phyloP scores from a whole-genome alignment of 2,888 invertebrate species.

The Hydroisotoma schaefferi region DNA sequence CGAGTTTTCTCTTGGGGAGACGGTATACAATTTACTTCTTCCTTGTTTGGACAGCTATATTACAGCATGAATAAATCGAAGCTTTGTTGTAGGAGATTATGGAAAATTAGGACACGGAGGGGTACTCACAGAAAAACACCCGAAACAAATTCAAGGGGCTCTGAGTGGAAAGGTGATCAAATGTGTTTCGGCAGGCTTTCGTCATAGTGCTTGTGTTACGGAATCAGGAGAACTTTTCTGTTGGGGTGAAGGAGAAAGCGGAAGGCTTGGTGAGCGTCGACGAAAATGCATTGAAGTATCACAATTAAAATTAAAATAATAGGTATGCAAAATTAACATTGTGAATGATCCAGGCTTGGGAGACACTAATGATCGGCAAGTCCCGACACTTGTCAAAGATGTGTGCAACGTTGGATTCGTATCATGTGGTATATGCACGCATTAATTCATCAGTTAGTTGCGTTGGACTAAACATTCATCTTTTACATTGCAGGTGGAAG shows the following conservation, averaged over 20 bases:
- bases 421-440: constrained; percentile 55
- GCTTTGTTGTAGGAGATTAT: constrained; percentile 56
- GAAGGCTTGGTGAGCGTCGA: constrained; percentile 14
- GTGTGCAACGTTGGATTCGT: constrained; percentile 60
- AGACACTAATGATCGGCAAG: constrained; percentile 59
- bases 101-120: constrained; percentile 60
- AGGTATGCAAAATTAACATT: too few species aligned
- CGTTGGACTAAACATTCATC: neutral
- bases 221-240: constrained; percentile 59
- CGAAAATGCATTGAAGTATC: neutral
- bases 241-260: constrained; percentile 60
- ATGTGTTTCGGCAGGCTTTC: constrained; percentile 58
- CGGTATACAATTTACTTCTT: constrained; percentile 52
- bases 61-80: neutral
- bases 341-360: constrained; percentile 58
- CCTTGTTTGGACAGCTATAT: neutral
- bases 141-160: constrained; percentile 57
- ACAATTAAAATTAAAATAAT: neutral
- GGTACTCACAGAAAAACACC: constrained; percentile 57
- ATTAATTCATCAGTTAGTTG: too few species aligned
- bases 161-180: constrained; percentile 55
- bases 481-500: constrained; percentile 52
- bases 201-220: constrained; percentile 60
- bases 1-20: constrained; percentile 61
- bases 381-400: constrained; percentile 61